Evolutionary conservation across 2,797 vertebrate genomes (phyloP), one percentile per base, ranked within the genome.

Genomic region (Characodon lateralis): DNA sequence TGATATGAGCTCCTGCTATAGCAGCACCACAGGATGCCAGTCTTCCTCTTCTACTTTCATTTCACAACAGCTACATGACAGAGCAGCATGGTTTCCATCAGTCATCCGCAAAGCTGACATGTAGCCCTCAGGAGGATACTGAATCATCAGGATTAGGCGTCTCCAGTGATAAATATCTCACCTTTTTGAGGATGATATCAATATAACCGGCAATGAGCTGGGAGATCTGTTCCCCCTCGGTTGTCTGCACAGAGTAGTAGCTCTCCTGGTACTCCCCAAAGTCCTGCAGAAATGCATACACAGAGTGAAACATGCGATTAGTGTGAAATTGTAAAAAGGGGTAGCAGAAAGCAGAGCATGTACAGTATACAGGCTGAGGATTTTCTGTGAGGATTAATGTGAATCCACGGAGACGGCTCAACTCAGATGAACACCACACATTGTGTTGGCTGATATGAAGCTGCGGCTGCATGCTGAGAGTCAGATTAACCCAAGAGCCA

Each of bases 201-300:
- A 99, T 99, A 91, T 99, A 99, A 82, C 98, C 98, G 39, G 98
- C 98, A 83, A 99, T 99, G 83, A 99, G 96, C 84, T 99, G 98
- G 24, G 98, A 99, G 93, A 99, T 99, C 91, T 99, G 98, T 81
- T 99, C 98, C 26, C 98, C 98, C 94, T 99, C 98, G 14, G 98
- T 99, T 79, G 98, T 99, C 89, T 99, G 98, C 35, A 99, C 98
- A 0, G 98, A 99, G 83, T 99, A 99, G 95, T 99, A 99, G 90
- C 98, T 99, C 92, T 99, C 98, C 91, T 99, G 98, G 93, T 99
- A 99, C 89, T 99, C 98, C 46, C 98, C 98, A 89, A 99, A 99
- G 94, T 99, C 98, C 98, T 99, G 61, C 71, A 84, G 65, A 73
- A 41, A 55, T 16, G 66, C 1, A 58, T 9, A 28, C 72, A 82